phyloP scores from a whole-genome alignment of 2,113 vertebrate genomes.

The Nibea albiflora region DNA sequence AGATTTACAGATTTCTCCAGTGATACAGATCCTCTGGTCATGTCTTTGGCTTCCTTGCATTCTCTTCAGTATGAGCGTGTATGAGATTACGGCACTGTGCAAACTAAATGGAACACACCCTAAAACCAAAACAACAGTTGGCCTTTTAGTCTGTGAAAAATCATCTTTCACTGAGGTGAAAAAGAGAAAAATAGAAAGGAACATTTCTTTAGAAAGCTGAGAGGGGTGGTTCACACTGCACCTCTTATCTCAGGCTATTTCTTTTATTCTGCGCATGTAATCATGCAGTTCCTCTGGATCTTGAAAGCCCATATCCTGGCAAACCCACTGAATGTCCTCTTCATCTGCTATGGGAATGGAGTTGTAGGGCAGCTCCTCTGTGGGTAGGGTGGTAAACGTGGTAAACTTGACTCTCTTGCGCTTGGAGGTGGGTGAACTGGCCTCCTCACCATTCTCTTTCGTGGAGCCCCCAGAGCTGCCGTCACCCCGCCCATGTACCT shows the following conservation, averaged over 20 bases:
- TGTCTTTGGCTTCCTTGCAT: slow-evolving; percentile 79
- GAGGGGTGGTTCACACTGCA: slow-evolving; percentile 17
- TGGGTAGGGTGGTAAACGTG: slow-evolving; percentile 95
- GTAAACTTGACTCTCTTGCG: slow-evolving; percentile 99
- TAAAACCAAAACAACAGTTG: slow-evolving; percentile 69
- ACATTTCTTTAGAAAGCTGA: slow-evolving; percentile 73
- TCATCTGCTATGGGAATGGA: slow-evolving; percentile 95
- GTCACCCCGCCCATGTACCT: slow-evolving; percentile 94
- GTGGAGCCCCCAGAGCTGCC: slow-evolving; percentile 94
- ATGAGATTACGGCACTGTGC: slow-evolving; percentile 83
- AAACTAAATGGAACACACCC: slow-evolving; percentile 78
- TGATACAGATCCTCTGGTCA: slow-evolving; percentile 65
- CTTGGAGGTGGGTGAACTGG: slow-evolving; percentile 96
- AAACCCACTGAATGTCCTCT: slow-evolving; percentile 97
- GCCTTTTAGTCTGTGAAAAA: slow-evolving; percentile 80
- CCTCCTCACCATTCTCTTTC: slow-evolving; percentile 93
- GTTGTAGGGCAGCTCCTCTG: slow-evolving; percentile 95
- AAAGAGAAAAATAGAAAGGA: slow-evolving; percentile 84
- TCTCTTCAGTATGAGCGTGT: slow-evolving; percentile 74
- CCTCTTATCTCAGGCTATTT: slow-evolving; percentile 88
- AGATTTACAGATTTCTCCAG: slow-evolving; percentile 66
- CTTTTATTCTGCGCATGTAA: slow-evolving; percentile 98
- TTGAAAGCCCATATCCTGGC: slow-evolving; percentile 95
- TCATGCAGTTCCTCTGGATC: slow-evolving; percentile 95
- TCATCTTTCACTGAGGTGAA: slow-evolving; percentile 79